Evolutionary conservation across 2,797 vertebrate genomes (phyloP).

Genomic region (Centropyge bicolor): DNA sequence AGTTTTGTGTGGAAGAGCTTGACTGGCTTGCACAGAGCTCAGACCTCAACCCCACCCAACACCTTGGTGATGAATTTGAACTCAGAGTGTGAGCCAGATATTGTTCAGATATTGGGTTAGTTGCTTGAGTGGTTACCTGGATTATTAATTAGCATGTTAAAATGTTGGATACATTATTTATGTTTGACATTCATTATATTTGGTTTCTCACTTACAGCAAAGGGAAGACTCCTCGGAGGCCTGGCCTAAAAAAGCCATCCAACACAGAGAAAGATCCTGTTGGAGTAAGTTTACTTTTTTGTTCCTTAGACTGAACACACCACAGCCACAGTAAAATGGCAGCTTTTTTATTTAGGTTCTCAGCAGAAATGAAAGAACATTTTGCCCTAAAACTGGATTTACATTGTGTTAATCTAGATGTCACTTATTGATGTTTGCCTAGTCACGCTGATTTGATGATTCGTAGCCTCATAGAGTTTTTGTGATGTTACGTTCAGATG

Average conservation of each 20-base stretch:
- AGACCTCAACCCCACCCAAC: too few relatives aligned
- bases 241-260: slow-evolving; percentile 84
- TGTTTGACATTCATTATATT: slow-evolving; percentile 19
- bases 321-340: background rate
- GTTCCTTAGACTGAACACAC: background rate
- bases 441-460: background rate
- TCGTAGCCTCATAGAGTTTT: background rate
- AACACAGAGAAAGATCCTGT: slow-evolving; percentile 93
- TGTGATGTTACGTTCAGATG: background rate
- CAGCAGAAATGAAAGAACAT: background rate
- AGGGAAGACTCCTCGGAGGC: slow-evolving; percentile 89
- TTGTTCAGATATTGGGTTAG: background rate
- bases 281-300: slow-evolving; percentile 85
- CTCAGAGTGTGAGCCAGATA: background rate
- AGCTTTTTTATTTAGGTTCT: background rate
- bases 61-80: background rate
- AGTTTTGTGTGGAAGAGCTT: background rate
- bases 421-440: background rate
- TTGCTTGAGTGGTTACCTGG: background rate
- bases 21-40: background rate
- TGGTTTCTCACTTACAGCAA: slow-evolving; percentile 78
- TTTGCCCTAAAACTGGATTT: background rate
- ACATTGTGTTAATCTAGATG: background rate
- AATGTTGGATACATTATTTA: background rate
- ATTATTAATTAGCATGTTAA: background rate